Percentiles rank a stretch among this genome's conserved stretches.
Evolutionary conservation across 2,797 vertebrate species (phyloP).

Genomic region (Cottoperca gobio): DNA sequence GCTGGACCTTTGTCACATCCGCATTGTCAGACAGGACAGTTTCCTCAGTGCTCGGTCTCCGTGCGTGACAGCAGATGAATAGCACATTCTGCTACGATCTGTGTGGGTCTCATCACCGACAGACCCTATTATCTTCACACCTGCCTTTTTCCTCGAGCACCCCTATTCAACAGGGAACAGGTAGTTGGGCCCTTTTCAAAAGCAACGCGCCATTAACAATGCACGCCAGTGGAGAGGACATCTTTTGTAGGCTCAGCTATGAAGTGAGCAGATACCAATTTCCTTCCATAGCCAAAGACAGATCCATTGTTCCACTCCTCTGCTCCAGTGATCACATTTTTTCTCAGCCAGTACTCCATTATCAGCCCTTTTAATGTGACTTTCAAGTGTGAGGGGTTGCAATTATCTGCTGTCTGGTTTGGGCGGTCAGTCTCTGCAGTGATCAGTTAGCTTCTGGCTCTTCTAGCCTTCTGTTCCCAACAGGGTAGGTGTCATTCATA

Average conservation of each 20-base stretch:
- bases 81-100: constrained; percentile 29
- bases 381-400: constrained; percentile 56
- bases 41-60: constrained; percentile 5
- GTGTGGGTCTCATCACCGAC: constrained; percentile 17
- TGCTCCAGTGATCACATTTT: constrained; percentile 42
- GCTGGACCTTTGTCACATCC: constrained; percentile 13
- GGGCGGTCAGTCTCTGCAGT: constrained; percentile 42
- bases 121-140: constrained; percentile 41
- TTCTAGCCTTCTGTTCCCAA: constrained; percentile 24
- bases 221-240: constrained; percentile 30
- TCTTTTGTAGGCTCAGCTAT: constrained; percentile 56
- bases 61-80: constrained; percentile 44
- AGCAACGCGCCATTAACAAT: constrained; percentile 51
- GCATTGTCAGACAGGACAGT: constrained; percentile 24
- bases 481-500: constrained; percentile 36
- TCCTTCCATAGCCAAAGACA: constrained; percentile 42
- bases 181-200: constrained; percentile 65
- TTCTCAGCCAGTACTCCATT: constrained; percentile 59
- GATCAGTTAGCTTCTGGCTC: constrained; percentile 39
- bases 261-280: constrained; percentile 50
- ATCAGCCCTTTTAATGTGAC: constrained; percentile 61
- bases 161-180: constrained; percentile 50
- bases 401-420: constrained; percentile 69
- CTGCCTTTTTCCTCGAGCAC: constrained; percentile 25
- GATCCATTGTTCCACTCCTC: constrained; percentile 55